phyloP scores from a whole-genome alignment of 2,113 vertebrate species.

The Todiramphus chloris region DNA sequence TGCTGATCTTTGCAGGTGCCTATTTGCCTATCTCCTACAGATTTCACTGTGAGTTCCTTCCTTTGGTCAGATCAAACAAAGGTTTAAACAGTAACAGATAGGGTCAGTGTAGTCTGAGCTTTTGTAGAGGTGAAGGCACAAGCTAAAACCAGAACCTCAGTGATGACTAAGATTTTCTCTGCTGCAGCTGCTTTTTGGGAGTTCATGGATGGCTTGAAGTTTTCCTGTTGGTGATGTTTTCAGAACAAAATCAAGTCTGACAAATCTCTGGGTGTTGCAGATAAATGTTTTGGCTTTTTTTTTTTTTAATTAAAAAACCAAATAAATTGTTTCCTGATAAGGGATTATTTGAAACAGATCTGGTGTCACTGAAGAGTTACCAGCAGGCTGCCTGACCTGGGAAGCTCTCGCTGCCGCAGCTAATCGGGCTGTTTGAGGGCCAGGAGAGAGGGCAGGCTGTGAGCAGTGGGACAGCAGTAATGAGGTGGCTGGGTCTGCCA shows the following conservation, averaged over 20 bases:
- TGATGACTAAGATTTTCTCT: not conserved
- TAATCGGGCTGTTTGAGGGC: not conserved
- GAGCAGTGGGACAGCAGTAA: constrained; percentile 35
- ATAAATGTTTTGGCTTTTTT: not conserved
- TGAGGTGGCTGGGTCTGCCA: not conserved
- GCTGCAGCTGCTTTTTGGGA: not conserved
- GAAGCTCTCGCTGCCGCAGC: not conserved
- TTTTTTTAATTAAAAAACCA: not conserved
- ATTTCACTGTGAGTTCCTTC: not conserved
- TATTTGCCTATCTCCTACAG: constrained; percentile 14
- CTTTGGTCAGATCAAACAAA: not conserved
- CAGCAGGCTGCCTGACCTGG: not conserved
- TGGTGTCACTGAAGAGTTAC: not conserved
- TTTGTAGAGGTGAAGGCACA: not conserved
- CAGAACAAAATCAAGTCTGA: not conserved
- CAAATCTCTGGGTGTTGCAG: not conserved
- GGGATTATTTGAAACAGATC: not conserved
- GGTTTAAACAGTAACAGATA: not conserved
- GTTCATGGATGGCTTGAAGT: not conserved
- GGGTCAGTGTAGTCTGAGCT: not conserved
- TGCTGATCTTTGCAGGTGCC: not conserved
- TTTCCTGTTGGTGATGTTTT: not conserved
- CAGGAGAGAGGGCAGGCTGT: not conserved
- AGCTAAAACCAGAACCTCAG: not conserved
- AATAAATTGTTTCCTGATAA: not conserved